Base-by-base conservation (phyloP, 1,140 invertebrate species). In the Eumaeus atala region DNA sequence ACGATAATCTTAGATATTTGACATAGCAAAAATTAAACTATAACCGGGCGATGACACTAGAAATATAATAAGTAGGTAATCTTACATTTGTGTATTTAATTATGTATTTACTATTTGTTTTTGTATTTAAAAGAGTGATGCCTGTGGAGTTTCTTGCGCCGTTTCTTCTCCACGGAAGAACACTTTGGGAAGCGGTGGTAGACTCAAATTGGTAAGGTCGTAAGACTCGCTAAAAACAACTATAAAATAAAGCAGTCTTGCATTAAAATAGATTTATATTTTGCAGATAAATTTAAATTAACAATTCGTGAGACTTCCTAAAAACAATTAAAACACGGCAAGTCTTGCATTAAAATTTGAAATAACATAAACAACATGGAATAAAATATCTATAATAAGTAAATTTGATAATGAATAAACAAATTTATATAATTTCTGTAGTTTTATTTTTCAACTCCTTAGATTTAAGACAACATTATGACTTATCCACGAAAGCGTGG, bases 131-230 rank as follows among this genome's bases (percentile, higher is more conserved):
- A 66, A 69, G 61, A 53, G 61, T 66, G 64, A 66, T 64, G 5
- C 64, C 67, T 70, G 60, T 73, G 73, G 77, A 81, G 77, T 81
- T 81, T 80, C 73, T 80, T 81, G 64, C 67, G 71, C 74, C 77
- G 73, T 64, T 78, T 81, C 77, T 80, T 80, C 77, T 81, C 67
- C 77, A 78, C 67, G 61, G 63, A 73, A 64, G 65, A 18, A 67
- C 67, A 72, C 68, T 57, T 78, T 78, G 51, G 68, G 75, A 81
- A 81, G 70, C 73, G 77, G 73, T 73, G 66, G 74, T 80, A 72
- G 61, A 56, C 55, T 65, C 14, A 1, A n/a, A 54, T 42, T 54
- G 54, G 14, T 33, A 34, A 48, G 16, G 8, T 16, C 12, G 17
- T 16, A 44, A 17, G 40, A 16, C 40, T 16, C 44, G 34, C 17